A percentile compares a stretch with the other conserved stretches of the same genome.
phyloP scores from a whole-genome alignment of 2,888 invertebrate genomes.

The Cryptocephalus primarius region DNA sequence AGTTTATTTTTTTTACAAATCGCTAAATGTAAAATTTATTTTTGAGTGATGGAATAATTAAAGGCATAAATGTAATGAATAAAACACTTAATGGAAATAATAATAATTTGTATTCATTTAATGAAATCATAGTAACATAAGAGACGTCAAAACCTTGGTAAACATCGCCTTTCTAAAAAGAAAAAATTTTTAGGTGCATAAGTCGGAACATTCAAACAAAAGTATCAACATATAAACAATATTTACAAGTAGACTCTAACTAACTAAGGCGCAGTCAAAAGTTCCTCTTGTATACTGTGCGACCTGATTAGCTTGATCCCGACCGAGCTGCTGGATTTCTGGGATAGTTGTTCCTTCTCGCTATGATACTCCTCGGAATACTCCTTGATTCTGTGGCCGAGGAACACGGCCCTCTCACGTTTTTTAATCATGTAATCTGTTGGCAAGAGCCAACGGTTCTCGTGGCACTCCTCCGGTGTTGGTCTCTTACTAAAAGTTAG shows the following conservation, averaged over 20 bases:
- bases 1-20: too few relatives aligned
- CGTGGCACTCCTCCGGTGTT: constrained; percentile 86
- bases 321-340: constrained; percentile 46
- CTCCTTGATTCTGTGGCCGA: constrained; percentile 73
- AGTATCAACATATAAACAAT: constrained; percentile 10
- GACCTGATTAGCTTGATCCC: constrained; percentile 56
- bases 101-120: too few relatives aligned
- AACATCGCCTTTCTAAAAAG: too few relatives aligned
- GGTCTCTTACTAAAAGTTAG: constrained; percentile 71
- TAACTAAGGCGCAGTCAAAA: constrained; percentile 43
- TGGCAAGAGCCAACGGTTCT: constrained; percentile 90
- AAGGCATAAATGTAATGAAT: too few relatives aligned
- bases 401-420: constrained; percentile 77
- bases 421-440: constrained; percentile 90
- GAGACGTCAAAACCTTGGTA: too few relatives aligned
- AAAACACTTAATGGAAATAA: too few relatives aligned
- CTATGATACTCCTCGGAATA: constrained; percentile 74
- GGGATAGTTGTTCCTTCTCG: constrained; percentile 51
- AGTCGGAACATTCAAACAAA: not conserved
- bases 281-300: constrained; percentile 77
- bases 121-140: too few relatives aligned
- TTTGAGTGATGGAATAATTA: too few relatives aligned
- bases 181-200: too few relatives aligned
- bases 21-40: too few relatives aligned
- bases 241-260: constrained; percentile 16